Base-by-base conservation (phyloP, 2,797 vertebrate species). In the Leuciscus waleckii region DNA sequence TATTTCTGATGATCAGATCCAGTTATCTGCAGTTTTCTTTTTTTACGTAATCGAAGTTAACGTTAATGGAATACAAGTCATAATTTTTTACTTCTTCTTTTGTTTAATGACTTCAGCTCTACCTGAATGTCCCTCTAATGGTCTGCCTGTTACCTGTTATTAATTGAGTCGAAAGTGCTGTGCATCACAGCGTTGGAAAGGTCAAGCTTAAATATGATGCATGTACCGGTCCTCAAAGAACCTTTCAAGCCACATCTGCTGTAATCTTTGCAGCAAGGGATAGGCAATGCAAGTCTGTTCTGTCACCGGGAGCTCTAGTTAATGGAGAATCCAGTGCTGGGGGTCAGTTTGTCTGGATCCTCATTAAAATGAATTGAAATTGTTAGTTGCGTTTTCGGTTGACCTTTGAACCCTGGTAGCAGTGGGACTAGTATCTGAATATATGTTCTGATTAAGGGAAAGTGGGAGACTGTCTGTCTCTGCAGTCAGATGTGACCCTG, bases 191-290 rank as follows among this genome's bases (percentile, higher is more conserved):
- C 3, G 16, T 43, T 73, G 56, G 51, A 85, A 79, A 85, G 68
- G 83, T 85, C 83, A 54, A 29, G 68, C 69, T 63, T 73, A 39
- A 43, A 41, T 17, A 74, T 77, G n/a, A 85, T 80, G 41, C 67
- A 74, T 79, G 35, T 19, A 54, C 49, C 49, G 56, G 58, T 58
- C 7, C 67, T 51, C 14, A 51, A 85, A 74, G 41, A 65, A 51
- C 32, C 67, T 79, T 79, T 79, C 19, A 70, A 78, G 29, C 21
- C 23, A n/a, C 23, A 26, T 67, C 58, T 79, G 49, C 78, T 43
- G 65, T 32, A 67, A 32, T 39, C 43, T 74, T 14, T 49, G 26
- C n/a, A 6, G 16, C 23, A 11, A 2, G 10, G 23, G 65, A 76
- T 67, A 11, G 61, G 32, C 73, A 2, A 7, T 65, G 29, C 63